phyloP scores from a whole-genome alignment of 2,888 invertebrate genomes.

The Phlogophora meticulosa region DNA sequence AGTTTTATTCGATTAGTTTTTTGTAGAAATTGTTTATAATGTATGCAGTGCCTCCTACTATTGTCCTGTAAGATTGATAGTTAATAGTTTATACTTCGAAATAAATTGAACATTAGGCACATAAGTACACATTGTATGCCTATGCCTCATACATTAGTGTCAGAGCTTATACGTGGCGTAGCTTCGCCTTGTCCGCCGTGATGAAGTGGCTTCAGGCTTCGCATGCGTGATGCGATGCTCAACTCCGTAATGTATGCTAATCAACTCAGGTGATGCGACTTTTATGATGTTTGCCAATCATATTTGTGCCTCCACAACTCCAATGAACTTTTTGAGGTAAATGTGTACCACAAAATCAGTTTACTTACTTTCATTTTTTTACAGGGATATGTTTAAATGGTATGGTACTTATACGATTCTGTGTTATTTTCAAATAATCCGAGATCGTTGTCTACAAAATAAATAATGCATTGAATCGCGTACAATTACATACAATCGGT shows the following conservation, averaged over 20 bases:
- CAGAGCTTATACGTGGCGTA: slow-evolving; percentile 46
- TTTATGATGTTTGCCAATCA: slow-evolving; percentile 46
- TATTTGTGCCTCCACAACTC: slow-evolving; percentile 22
- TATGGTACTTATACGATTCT: background rate
- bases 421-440: slow-evolving; percentile 27
- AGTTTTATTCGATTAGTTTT: slow-evolving; percentile 36
- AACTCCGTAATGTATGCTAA: slow-evolving; percentile 69
- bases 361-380: background rate
- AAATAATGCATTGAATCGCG: slow-evolving; percentile 54
- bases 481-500: slow-evolving; percentile 56
- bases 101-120: slow-evolving; percentile 47
- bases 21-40: slow-evolving; percentile 24
- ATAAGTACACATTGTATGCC: slow-evolving; percentile 34
- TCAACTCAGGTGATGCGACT: slow-evolving; percentile 53
- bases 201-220: slow-evolving; percentile 67
- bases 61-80: slow-evolving; percentile 43
- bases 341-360: background rate
- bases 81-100: slow-evolving; percentile 30
- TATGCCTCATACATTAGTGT: slow-evolving; percentile 56
- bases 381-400: background rate
- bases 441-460: slow-evolving; percentile 39
- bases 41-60: slow-evolving; percentile 30
- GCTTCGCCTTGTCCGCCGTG: slow-evolving; percentile 65
- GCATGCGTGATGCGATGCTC: slow-evolving; percentile 77
- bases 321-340: slow-evolving; percentile 22